Conservation (phyloP, 2,888 invertebrate genomes). For the Pseudanteris insignis region DNA sequence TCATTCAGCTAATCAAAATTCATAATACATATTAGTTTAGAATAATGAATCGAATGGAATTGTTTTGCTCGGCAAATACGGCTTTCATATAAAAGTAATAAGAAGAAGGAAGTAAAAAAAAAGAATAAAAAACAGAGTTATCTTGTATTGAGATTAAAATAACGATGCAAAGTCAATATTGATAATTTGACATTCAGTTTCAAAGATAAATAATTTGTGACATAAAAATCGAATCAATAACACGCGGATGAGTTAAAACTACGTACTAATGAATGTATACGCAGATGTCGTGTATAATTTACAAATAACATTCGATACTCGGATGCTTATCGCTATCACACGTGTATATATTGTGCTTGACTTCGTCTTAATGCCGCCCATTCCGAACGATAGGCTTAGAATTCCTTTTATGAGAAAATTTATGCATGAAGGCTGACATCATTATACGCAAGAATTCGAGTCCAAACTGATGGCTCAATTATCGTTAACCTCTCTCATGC, state of each 20-base stretch:
- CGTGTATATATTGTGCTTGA: slow-evolving; percentile 27
- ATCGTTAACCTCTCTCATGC: slow-evolving; percentile 50
- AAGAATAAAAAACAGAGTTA: neutral
- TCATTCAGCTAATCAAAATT: too few species aligned
- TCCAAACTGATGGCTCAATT: slow-evolving; percentile 54
- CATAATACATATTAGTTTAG: too few species aligned
- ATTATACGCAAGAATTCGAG: slow-evolving; percentile 49
- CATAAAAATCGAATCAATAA: slow-evolving; percentile 8
- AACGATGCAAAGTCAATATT: neutral
- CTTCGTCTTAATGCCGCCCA: slow-evolving; percentile 22
- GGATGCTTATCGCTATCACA: slow-evolving; percentile 33
- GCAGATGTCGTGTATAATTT: slow-evolving; percentile 14
- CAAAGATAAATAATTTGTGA: neutral
- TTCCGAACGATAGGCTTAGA: slow-evolving; percentile 40
- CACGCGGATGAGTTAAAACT: slow-evolving; percentile 4
- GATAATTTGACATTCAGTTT: neutral
- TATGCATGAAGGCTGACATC: slow-evolving; percentile 46
- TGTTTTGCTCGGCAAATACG: too few species aligned
- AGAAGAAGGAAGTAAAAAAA: too few species aligned
- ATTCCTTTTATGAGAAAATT: slow-evolving; percentile 42
- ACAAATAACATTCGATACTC: slow-evolving; percentile 20
- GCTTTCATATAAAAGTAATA: too few species aligned
- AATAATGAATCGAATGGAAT: too few species aligned
- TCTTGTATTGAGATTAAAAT: slow-evolving; percentile 1
- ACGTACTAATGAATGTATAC: slow-evolving; percentile 8